Base-by-base conservation (phyloP, 2,113 vertebrate genomes). In the Calyptommatus sinebrachiatus region DNA sequence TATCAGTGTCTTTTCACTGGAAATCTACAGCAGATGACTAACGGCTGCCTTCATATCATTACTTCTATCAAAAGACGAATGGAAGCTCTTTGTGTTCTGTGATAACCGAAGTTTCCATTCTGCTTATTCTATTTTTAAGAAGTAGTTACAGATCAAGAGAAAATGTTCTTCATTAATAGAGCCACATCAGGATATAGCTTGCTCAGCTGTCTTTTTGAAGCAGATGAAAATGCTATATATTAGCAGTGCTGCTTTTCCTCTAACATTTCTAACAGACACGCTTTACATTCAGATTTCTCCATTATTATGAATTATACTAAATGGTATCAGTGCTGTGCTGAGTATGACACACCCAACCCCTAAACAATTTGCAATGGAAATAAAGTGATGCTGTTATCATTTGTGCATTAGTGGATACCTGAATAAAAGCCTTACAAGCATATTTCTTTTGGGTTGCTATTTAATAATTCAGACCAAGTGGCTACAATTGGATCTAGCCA, bases 221-320 rank as follows among this genome's bases (percentile, higher is more conserved):
- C 77, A 85, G 89, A 89, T 88, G 76, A 93, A 81, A 92, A 93
- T 90, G 86, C 73, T 85, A 84, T 83, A 77, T 86, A 90, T 81
- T 76, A 89, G 88, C 86, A 88, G 81, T 89, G 83, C 16, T 86
- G 86, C 84, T 87, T 93, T 89, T 90, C 89, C 89, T 63, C 88
- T 90, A 94, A 90, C 69, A 90, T 92, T 87, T 85, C 77, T 81
- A 91, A 92, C 86, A 82, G 79, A 88, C 77, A 85, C 85, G 91
- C 87, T 84, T 92, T 92, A 92, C 87, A 94, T 92, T 91, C 91
- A 94, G 92, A 94, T 92, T 86, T 73, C 53, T 91, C 93, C 92
- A 92, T 93, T 93, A 90, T 82, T 79, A 21, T 87, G 89, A 92
- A 93, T 91, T 90, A 84, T 86, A 89, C 94, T 92, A 89, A 89